These are phyloP conservation scores for Helleia helle DNA, from an alignment of 2,888 invertebrate genomes.

Conservation along the genomic window DNA sequence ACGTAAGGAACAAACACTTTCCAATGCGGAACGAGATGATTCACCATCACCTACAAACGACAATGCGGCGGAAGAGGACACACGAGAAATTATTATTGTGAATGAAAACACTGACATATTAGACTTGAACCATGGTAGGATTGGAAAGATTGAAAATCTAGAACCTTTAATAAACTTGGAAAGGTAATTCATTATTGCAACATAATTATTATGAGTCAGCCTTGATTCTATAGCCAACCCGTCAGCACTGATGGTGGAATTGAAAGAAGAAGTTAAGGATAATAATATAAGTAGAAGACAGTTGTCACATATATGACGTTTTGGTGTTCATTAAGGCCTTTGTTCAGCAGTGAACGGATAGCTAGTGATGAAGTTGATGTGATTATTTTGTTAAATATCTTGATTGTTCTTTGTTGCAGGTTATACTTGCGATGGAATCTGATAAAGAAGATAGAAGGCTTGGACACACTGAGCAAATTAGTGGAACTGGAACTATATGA, in stretches of 20 bases:
- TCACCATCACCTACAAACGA: slow-evolving; percentile 35
- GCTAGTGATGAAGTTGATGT: no score
- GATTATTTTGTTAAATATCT: no score
- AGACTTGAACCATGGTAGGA: slow-evolving; percentile 92
- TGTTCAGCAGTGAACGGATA: no score
- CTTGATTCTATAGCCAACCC: no score
- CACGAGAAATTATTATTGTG: slow-evolving; percentile 77
- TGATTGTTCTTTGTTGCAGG: slow-evolving; percentile 36
- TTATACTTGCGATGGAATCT: slow-evolving; percentile 95
- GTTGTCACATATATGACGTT: no score
- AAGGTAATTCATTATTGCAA: no score
- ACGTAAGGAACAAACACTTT: slow-evolving; percentile 22
- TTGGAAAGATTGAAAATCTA: slow-evolving; percentile 88
- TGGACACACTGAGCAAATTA: slow-evolving; percentile 82
- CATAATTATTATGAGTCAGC: no score
- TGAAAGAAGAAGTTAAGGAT: no score
- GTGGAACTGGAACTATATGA: slow-evolving; percentile 96
- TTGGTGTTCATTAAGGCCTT: no score
- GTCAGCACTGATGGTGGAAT: no score
- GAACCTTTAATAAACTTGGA: slow-evolving; percentile 84
- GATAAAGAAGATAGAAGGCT: slow-evolving; percentile 94
- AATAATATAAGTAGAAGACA: no score
- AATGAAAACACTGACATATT: slow-evolving; percentile 80
- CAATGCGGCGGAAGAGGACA: slow-evolving; percentile 36
- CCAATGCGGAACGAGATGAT: slow-evolving; percentile 22